A percentile compares a stretch with the other conserved stretches of the same genome.
Conservation (phyloP, 35 echinoderm and acorn worm genomes). For the Apostichopus japonicus region DNA sequence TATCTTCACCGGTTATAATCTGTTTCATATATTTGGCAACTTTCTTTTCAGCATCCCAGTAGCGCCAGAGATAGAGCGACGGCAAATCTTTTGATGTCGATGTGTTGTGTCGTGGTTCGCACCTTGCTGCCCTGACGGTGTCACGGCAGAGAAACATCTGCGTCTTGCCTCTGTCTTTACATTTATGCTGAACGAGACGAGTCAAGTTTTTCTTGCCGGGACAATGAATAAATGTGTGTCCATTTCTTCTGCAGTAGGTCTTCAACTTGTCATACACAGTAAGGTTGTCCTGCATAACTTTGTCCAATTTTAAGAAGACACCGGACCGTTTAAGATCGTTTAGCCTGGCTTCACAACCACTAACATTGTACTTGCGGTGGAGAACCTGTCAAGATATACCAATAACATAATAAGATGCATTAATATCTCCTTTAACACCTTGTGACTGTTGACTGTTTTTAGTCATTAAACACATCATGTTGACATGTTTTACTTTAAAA, state of each 20-base stretch:
- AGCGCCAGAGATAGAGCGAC: constrained; percentile 18
- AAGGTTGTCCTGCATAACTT: constrained; percentile 35
- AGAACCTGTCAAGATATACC: constrained; percentile 4
- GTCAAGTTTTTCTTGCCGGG: neutral
- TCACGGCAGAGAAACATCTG: constrained; percentile 22
- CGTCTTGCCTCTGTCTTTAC: neutral
- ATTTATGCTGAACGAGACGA: neutral
- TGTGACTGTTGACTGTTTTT: too few relatives aligned
- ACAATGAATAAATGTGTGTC: constrained; percentile 28
- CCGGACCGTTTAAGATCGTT: constrained; percentile 31
- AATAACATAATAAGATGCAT: too few relatives aligned
- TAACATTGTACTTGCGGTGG: constrained; percentile 11
- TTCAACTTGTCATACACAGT: constrained; percentile 56
- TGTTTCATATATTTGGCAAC: neutral
- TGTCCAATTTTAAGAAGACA: constrained; percentile 16
- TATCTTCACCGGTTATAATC: neutral
- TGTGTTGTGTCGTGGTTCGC: neutral
- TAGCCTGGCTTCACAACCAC: constrained; percentile 46
- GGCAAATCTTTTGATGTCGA: neutral
- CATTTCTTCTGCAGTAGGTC: constrained; percentile 23
- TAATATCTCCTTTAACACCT: too few relatives aligned
- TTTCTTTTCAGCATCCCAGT: constrained; percentile 34
- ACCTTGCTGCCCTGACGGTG: neutral
- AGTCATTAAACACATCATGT: too few relatives aligned
- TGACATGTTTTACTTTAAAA: too few relatives aligned